Base-by-base conservation (phyloP, 2,797 vertebrate genomes). In the Dendrocincla fuliginosa region DNA sequence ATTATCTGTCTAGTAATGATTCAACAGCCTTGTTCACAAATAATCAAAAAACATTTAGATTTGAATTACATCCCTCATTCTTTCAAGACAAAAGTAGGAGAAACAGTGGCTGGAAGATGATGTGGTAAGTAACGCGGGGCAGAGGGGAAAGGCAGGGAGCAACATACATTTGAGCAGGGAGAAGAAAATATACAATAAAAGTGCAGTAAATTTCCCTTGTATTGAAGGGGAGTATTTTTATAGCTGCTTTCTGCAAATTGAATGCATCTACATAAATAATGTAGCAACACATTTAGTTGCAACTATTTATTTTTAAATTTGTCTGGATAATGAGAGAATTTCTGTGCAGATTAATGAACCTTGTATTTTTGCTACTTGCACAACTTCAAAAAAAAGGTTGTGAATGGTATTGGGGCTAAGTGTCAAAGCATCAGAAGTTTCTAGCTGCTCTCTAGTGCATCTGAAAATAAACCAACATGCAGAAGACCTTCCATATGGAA, bases 221-320 rank as follows among this genome's bases (percentile, higher is more conserved):
- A 86, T 93, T 80, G 86, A 95, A 87, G 53, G 81, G 64, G 68
- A 70, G 68, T 92, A 83, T 93, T 95, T 96, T 96, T 90, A 81
- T 74, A 95, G 91, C 81, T 60, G 80, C 83, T 94, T 95, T 96
- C 89, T 95, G 68, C 75, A 95, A 93, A 94, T 89, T 85, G 78
- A 89, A 89, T 92, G 84, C 80, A 93, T 95, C 84, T 95, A 68
- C 84, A 93, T 96, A 94, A 96, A 94, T 94, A 94, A 91, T 42
- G 30, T 82, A 92, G 60, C 1, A 0, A 82, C 92, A 79, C 60
- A 71, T 95, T 93, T 96, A 95, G 96, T 95, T 95, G 83, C 86
- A 89, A 83, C 88, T 92, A 69, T 90, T 96, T 95, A 77, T 93
- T 96, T 94, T 92, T 87, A 80, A 85, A 85, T 94, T 92, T 94